A percentile compares a stretch with the other conserved stretches of the same genome.
These are phyloP conservation scores for Iphiclides podalirius DNA, from an alignment of 2,888 invertebrate genomes.

Conservation along the genomic window DNA sequence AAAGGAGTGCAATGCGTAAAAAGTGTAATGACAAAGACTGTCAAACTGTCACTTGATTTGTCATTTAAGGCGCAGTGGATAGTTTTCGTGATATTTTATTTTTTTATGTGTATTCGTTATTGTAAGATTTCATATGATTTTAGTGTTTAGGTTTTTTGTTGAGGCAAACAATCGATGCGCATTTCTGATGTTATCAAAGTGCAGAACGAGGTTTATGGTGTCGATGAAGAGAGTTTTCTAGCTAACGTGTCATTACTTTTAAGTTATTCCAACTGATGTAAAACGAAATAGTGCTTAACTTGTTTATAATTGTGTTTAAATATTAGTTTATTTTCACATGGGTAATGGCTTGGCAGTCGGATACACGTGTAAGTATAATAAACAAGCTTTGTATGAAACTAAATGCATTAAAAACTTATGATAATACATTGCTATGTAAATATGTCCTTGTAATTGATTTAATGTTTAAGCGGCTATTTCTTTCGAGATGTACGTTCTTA, in stretches of 20 bases:
- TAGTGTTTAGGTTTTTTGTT: conserved; percentile 59
- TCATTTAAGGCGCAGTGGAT: conserved; percentile 45
- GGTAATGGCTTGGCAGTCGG: conserved; percentile 80
- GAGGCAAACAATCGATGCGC: conserved; percentile 35
- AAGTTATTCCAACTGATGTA: conserved; percentile 67
- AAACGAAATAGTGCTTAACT: conserved; percentile 67
- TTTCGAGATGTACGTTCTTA: conserved; percentile 9
- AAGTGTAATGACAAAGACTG: conserved; percentile 40
- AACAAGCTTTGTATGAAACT: not conserved
- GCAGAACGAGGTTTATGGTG: conserved; percentile 44
- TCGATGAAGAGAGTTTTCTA: conserved; percentile 49
- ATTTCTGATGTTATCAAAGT: conserved; percentile 55
- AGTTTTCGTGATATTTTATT: conserved; percentile 67
- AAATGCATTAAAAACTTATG: conserved; percentile 5
- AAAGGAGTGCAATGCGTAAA: conserved; percentile 58
- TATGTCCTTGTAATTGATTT: conserved; percentile 66
- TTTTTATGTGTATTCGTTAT: conserved; percentile 67
- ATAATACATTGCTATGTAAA: conserved; percentile 31
- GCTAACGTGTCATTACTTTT: conserved; percentile 72
- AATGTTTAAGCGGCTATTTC: conserved; percentile 55
- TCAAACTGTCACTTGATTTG: conserved; percentile 46
- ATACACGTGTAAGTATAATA: conserved; percentile 68
- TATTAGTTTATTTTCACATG: conserved; percentile 74
- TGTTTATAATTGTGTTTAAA: conserved; percentile 61
- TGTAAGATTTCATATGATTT: conserved; percentile 43